phyloP scores from a whole-genome alignment of 2,797 vertebrate genomes.

The Cynopterus sphinx region DNA sequence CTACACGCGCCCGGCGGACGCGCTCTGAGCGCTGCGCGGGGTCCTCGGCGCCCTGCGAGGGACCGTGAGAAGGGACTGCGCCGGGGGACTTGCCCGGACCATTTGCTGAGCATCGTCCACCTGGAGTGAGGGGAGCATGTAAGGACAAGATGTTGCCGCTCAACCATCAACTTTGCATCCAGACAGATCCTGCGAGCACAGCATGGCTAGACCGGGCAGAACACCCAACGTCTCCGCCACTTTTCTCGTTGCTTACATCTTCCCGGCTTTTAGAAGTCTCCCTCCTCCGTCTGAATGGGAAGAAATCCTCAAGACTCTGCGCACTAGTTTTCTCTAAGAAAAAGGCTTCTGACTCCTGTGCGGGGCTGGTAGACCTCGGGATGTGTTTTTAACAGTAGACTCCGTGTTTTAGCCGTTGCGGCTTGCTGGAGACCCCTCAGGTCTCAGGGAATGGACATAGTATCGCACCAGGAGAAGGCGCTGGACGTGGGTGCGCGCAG shows the following conservation, averaged over 20 bases:
- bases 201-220: not conserved
- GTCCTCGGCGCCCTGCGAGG: no score
- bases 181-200: not conserved
- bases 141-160: not conserved
- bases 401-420: not conserved
- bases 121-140: no score
- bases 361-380: not conserved
- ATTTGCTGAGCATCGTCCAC: not conserved
- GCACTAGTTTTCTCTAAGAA: not conserved
- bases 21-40: not conserved
- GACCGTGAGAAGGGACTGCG: not conserved
- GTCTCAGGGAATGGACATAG: not conserved
- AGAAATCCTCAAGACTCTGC: not conserved
- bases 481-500: fast-evolving
- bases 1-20: conserved; percentile 52
- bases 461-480: fast-evolving
- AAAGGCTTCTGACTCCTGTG: not conserved
- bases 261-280: not conserved
- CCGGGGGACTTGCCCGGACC: not conserved
- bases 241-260: not conserved
- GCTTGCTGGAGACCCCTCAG: not conserved
- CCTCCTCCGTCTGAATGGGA: not conserved
- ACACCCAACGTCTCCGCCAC: not conserved
- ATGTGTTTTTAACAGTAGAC: not conserved
- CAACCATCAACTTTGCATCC: not conserved